A percentile compares a stretch with the other conserved stretches of the same genome.
Conservation (phyloP, 1,140 invertebrate genomes). For the Goniozus legneri region DNA sequence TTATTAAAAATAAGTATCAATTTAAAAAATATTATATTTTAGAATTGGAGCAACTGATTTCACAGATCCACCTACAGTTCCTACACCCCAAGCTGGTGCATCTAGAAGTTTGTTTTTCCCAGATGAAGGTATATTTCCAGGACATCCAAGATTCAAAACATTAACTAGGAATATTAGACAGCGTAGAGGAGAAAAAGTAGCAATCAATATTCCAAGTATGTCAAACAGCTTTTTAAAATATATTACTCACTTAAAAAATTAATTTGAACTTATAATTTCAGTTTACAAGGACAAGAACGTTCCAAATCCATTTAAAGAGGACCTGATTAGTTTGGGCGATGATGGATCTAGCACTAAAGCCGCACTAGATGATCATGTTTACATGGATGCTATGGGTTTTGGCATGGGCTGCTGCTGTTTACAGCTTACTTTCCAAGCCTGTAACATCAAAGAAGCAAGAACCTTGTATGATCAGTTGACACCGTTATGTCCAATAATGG, state of each 20-base stretch:
- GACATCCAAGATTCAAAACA: slow-evolving; percentile 95
- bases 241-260: slow-evolving; percentile 1
- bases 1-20: neutral
- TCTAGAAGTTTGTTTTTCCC: slow-evolving; percentile 92
- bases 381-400: slow-evolving; percentile 99
- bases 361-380: slow-evolving; percentile 82
- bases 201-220: slow-evolving; percentile 92
- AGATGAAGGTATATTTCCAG: slow-evolving; percentile 88
- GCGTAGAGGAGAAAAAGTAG: slow-evolving; percentile 90
- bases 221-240: slow-evolving; percentile 8
- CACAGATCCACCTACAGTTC: slow-evolving; percentile 72
- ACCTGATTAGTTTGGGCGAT: slow-evolving; percentile 63
- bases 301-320: slow-evolving; percentile 69
- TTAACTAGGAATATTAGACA: slow-evolving; percentile 90
- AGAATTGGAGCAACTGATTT: slow-evolving; percentile 88
- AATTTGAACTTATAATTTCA: slow-evolving; percentile 46
- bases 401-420: slow-evolving; percentile 99
- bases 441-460: slow-evolving; percentile 93
- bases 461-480: slow-evolving; percentile 96
- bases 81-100: slow-evolving; percentile 71
- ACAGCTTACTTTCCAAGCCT: slow-evolving; percentile 95
- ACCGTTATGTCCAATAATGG: slow-evolving; percentile 96
- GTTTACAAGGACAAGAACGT: slow-evolving; percentile 89
- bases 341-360: slow-evolving; percentile 66
- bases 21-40: slow-evolving; percentile 22